Evolutionary conservation across 2,888 invertebrate species (phyloP), one percentile per base, ranked within the genome.

Genomic region (Amphipyra tragopoginis): DNA sequence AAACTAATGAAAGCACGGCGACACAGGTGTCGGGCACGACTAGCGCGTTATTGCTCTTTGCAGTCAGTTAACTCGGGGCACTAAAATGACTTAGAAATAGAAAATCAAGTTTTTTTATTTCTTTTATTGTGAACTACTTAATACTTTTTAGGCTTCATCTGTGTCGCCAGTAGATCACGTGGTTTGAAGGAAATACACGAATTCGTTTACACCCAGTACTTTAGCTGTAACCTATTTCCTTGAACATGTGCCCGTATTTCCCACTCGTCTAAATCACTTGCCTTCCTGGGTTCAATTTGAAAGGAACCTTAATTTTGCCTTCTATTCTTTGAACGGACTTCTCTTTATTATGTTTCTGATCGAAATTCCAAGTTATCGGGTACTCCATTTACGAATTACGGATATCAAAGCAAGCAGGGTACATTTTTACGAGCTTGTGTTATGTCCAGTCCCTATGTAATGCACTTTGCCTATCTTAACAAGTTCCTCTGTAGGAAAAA

Each of bases 291-390:
- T 11, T 59, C 44, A 51, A 56, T 54, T 50, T 10, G 10, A 50
- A 13, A 21, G 38, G 33, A 53, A 51, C 48, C 56, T 44, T 59
- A 51, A 51, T 69, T 62, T 47, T 51, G 40, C 51, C 26, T 44
- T 52, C 51, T 49, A 55, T 71, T 66, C 63, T 63, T 58, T 58
- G 60, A 36, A 65, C 43, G 44, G 48, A 55, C 60, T 63, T 63
- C 49, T 48, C 52, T 67, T 67, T 66, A 66, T 70, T 65, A 58
- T 38, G 52, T 21, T 26, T 11, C 39, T 61, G 60, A 67, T 61
- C 43, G 71, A 60, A 74, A 60, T 43, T 62, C 43, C 57, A 45
- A 59, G 34, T 63, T 70, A 74, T 70, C 55, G 48, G 56, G 40
- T 38, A 34, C n/a, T 14, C 52, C 43, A 58, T 62, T 69, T 50